Percentiles rank a stretch among this genome's conserved stretches.
Evolutionary conservation across 2,888 invertebrate species (phyloP).

Genomic region (Andrena haemorrhoa): DNA sequence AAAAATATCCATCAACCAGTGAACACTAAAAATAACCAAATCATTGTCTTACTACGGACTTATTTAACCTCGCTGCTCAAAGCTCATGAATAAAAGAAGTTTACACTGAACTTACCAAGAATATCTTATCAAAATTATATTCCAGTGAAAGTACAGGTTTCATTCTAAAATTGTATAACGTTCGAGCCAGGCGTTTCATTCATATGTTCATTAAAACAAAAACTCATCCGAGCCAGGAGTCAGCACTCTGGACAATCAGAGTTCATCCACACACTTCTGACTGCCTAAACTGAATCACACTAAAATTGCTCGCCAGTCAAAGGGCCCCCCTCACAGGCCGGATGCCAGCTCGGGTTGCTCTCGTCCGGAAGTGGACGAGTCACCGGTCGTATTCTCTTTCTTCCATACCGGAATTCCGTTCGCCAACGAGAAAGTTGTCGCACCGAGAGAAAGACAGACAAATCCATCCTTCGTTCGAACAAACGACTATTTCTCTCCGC

Average conservation of each 20-base stretch:
- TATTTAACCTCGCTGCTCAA: neutral
- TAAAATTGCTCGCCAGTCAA: neutral
- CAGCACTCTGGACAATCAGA: neutral
- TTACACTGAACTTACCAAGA: neutral
- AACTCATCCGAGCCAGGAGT: neutral
- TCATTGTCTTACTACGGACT: neutral
- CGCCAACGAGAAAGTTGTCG: constrained; percentile 58
- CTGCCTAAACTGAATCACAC: neutral
- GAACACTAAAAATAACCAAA: neutral
- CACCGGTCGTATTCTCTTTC: constrained; percentile 40
- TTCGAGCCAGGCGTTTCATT: too few relatives aligned
- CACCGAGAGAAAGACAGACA: neutral
- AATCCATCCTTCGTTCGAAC: neutral
- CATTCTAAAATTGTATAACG: neutral
- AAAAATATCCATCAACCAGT: neutral
- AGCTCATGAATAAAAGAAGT: neutral
- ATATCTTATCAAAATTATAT: neutral
- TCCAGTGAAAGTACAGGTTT: neutral
- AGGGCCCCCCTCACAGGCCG: constrained; percentile 77
- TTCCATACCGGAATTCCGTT: constrained; percentile 54
- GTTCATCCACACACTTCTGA: neutral
- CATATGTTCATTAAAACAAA: neutral
- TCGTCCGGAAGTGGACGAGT: constrained; percentile 70
- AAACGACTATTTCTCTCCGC: neutral
- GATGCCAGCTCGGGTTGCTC: constrained; percentile 72